Evolutionary conservation across 2,888 invertebrate genomes (phyloP), one percentile per base, ranked within the genome.

Genomic region (Thecocarcelia acutangulata): DNA sequence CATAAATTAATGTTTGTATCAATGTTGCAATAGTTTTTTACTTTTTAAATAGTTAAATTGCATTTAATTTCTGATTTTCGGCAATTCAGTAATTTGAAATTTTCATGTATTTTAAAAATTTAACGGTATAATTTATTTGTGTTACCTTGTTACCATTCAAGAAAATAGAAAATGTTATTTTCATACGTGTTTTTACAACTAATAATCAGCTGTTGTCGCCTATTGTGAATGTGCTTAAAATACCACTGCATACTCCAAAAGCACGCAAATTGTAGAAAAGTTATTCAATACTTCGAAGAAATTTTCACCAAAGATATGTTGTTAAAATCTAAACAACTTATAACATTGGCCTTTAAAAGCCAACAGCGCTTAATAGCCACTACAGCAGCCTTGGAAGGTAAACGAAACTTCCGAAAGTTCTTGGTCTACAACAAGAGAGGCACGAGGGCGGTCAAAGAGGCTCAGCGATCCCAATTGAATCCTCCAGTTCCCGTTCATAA

Each of bases 341-440:
- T 87, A 3, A 81, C 84, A 0, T 12, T 86, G 21, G 84, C 84
- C 3, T 9, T 86, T 4, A 85, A 84, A 69, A 83, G 83, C 61
- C 84, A 75, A 21, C 86, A 85, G 11, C 86, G 90, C 46, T 50
- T 58, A 28, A 92, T 94, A 84, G 91, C 92, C 37, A 93, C 94
- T 0, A 91, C 93, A 1, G 87, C 91, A 1, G 84, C 86, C 6
- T 86, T 91, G 68, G 89, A 91, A 80, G 96, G 96, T 1, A 96
- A 96, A 91, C 92, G 94, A 83, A 97, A 97, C 91, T 97, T 97
- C 86, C 92, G 94, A 52, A 97, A 97, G 91, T 97, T 97, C 88
- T 90, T 93, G 2, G 87, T 96, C 0, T 92, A 93, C 42, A 95
- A 95, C 87, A 96, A 96, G 88, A 92, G 97, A 83, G 97, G 97